phyloP scores from a whole-genome alignment of 2,113 vertebrate genomes.

The Danionella cerebrum region DNA sequence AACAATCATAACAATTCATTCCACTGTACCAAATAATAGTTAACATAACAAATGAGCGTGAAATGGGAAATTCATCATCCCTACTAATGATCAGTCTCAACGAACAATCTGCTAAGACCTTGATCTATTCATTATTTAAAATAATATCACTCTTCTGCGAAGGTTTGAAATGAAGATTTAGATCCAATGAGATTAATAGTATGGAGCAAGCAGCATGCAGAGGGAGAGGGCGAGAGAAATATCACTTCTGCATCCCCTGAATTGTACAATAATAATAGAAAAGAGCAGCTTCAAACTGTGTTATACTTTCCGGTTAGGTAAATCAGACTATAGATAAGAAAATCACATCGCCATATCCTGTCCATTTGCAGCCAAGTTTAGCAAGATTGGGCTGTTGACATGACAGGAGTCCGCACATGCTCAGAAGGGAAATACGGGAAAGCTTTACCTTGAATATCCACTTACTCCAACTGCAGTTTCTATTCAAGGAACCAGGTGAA shows the following conservation, averaged over 20 bases:
- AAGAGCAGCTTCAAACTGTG: background rate
- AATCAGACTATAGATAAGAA: no score
- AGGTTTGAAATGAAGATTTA: constrained; percentile 30
- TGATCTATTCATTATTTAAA: constrained; percentile 11
- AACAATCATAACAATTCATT: constrained; percentile 22
- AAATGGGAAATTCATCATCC: constrained; percentile 15
- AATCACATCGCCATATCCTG: no score
- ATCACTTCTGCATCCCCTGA: no score
- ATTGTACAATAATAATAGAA: background rate
- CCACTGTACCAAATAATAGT: constrained; percentile 6
- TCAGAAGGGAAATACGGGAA: no score
- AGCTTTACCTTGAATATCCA: no score
- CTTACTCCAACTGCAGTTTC: no score
- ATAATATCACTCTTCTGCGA: constrained; percentile 9
- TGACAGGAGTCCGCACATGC: no score
- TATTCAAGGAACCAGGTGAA: no score
- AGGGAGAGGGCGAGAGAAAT: constrained; percentile 1
- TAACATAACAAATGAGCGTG: constrained; percentile 15
- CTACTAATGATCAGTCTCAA: background rate
- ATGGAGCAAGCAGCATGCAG: background rate
- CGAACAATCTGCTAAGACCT: background rate
- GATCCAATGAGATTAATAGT: constrained; percentile 17
- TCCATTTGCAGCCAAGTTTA: no score
- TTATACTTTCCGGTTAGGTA: no score
- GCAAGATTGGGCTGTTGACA: no score